phyloP scores from a whole-genome alignment of 2,888 invertebrate genomes.

The Gryllus longicercus region DNA sequence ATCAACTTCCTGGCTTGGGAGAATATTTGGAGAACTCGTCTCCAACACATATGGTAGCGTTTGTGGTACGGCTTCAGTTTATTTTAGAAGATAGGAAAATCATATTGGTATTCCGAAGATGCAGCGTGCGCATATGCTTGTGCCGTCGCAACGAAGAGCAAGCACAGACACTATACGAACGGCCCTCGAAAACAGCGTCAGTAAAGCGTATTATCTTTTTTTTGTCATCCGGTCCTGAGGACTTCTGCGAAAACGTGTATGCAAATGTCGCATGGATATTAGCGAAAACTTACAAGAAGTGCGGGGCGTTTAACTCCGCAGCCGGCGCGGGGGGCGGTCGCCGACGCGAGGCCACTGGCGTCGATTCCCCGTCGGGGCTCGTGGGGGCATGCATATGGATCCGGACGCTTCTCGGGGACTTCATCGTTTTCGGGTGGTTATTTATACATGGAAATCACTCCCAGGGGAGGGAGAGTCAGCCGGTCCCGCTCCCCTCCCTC shows the following conservation, averaged over 20 bases:
- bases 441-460: too few relatives aligned
- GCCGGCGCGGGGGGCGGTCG: too few relatives aligned
- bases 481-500: too few relatives aligned
- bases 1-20: background rate
- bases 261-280: background rate
- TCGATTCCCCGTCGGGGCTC: too few relatives aligned
- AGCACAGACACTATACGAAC: background rate
- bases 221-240: too few relatives aligned
- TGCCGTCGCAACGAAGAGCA: background rate
- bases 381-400: too few relatives aligned
- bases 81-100: background rate
- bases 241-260: constrained; percentile 4
- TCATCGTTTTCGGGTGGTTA: too few relatives aligned
- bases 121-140: background rate
- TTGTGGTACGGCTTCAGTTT: background rate
- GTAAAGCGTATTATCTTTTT: too few relatives aligned
- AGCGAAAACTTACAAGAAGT: background rate
- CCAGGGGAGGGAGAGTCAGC: too few relatives aligned
- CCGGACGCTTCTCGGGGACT: too few relatives aligned
- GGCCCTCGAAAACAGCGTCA: background rate
- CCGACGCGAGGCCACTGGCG: too few relatives aligned
- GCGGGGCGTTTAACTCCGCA: background rate
- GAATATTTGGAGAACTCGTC: background rate
- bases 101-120: background rate
- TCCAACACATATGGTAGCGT: background rate